Conservation (phyloP, 2,888 invertebrate species). For the Athalia rosae region DNA sequence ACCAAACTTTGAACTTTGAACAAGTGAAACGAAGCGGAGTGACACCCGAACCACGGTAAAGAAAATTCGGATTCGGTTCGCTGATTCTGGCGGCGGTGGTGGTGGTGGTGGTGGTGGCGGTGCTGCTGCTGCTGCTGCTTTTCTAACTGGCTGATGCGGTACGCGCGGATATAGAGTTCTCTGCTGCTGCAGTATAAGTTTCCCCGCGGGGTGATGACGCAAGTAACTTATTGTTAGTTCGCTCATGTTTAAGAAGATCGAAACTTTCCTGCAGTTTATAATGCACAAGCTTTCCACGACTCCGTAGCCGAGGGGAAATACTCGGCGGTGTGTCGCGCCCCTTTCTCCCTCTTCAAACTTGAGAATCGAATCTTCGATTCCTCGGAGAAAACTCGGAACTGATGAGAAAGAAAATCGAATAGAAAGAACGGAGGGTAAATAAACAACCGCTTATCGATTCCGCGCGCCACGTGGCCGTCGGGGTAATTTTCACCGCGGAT, state of each 20-base stretch:
- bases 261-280: slow-evolving; percentile 38
- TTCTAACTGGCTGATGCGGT: too few species aligned
- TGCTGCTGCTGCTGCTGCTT: too few species aligned
- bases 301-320: neutral
- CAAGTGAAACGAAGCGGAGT: slow-evolving; percentile 15
- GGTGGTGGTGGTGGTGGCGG: too few species aligned
- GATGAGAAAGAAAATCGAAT: neutral
- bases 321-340: neutral
- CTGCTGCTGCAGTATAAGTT: neutral
- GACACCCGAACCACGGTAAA: slow-evolving; percentile 3
- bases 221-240: slow-evolving; percentile 37
- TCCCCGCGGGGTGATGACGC: slow-evolving; percentile 18
- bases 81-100: neutral
- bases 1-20: neutral
- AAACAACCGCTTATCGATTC: too few species aligned
- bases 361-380: slow-evolving; percentile 16
- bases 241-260: slow-evolving; percentile 12
- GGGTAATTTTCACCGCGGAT: too few species aligned
- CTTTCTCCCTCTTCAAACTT: neutral
- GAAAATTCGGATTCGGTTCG: slow-evolving; percentile 11
- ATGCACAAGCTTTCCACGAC: slow-evolving; percentile 33
- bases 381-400: neutral
- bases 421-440: neutral
- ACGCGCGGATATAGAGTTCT: neutral
- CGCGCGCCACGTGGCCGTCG: too few species aligned